A percentile compares a stretch with the other conserved stretches of the same genome.
These are phyloP conservation scores for Poecilia picta DNA, from an alignment of 2,797 vertebrate species.

Conservation along the genomic window DNA sequence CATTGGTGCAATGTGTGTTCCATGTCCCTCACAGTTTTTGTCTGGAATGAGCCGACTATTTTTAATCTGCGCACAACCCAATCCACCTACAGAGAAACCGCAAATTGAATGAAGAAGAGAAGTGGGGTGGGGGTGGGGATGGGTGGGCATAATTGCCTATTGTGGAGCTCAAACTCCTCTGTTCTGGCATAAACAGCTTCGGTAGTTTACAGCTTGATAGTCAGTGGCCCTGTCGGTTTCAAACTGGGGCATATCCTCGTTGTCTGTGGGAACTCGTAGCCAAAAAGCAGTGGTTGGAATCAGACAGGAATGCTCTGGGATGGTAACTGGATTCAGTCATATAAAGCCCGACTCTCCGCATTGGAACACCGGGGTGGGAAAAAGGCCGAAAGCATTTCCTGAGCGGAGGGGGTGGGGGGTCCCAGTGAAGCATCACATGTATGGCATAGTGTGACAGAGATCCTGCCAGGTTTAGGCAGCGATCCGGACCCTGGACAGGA, in stretches of 20 bases:
- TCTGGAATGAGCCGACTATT: slow-evolving; percentile 77
- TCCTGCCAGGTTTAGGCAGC: slow-evolving; percentile 71
- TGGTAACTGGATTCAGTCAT: slow-evolving; percentile 76
- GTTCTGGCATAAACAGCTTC: slow-evolving; percentile 75
- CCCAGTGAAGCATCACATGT: slow-evolving; percentile 82
- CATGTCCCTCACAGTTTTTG: slow-evolving; percentile 70
- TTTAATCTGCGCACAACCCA: slow-evolving; percentile 77
- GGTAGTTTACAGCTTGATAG: slow-evolving; percentile 77
- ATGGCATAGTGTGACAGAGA: slow-evolving; percentile 78
- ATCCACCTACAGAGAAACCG: slow-evolving; percentile 79
- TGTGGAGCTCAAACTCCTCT: slow-evolving; percentile 73
- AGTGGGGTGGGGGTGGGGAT: slow-evolving; percentile 29
- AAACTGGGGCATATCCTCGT: slow-evolving; percentile 72
- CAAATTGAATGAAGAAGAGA: slow-evolving; percentile 71
- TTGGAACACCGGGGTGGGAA: slow-evolving; percentile 81
- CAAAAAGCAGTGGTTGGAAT: slow-evolving; percentile 74
- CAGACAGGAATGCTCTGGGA: slow-evolving; percentile 78
- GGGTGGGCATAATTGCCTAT: slow-evolving; percentile 75
- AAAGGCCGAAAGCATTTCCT: slow-evolving; percentile 82
- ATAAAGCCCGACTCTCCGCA: slow-evolving; percentile 75
- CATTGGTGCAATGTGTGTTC: slow-evolving; percentile 76
- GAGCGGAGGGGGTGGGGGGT: slow-evolving; percentile 74
- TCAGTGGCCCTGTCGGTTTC: slow-evolving; percentile 59
- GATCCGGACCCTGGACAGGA: slow-evolving; percentile 62
- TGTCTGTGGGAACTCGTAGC: slow-evolving; percentile 75